These are phyloP conservation scores for Monopis laevigella DNA, from an alignment of 2,888 invertebrate genomes.

Conservation along the genomic window DNA sequence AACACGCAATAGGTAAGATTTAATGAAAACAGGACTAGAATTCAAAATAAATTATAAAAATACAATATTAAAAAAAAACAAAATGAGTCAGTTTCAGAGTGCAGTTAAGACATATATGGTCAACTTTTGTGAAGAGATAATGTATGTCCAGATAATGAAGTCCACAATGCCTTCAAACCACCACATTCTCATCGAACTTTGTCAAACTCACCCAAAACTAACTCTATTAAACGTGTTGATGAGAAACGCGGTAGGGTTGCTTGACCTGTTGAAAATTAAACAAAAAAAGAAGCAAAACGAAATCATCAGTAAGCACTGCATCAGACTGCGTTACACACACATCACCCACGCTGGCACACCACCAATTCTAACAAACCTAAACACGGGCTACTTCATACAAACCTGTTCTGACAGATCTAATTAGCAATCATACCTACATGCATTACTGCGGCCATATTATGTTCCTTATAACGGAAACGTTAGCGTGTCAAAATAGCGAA, in stretches of 20 bases:
- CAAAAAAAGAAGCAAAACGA: slow-evolving; percentile 59
- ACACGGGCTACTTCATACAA: no score
- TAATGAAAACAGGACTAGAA: no score
- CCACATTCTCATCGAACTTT: slow-evolving; percentile 59
- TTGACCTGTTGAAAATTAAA: slow-evolving; percentile 76
- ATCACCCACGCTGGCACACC: slow-evolving; percentile 39
- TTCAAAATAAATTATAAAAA: no score
- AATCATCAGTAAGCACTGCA: slow-evolving; percentile 37
- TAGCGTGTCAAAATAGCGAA: no score
- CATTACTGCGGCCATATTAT: no score
- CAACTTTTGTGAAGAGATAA: slow-evolving; percentile 45
- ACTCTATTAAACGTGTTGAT: slow-evolving; percentile 76
- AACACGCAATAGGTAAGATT: no score
- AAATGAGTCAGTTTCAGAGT: slow-evolving; percentile 61
- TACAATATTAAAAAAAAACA: no score
- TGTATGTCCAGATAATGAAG: slow-evolving; percentile 43
- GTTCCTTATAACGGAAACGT: no score
- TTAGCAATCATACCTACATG: no score
- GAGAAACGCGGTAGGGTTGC: slow-evolving; percentile 75
- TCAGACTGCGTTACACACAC: slow-evolving; percentile 43
- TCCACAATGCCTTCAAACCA: slow-evolving; percentile 63
- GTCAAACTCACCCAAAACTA: slow-evolving; percentile 77
- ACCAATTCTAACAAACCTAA: no score
- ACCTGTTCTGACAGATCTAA: no score
- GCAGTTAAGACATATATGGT: slow-evolving; percentile 58